These are phyloP conservation scores for Bubo scandiacus DNA, from an alignment of 2,113 vertebrate species.

Conservation along the genomic window DNA sequence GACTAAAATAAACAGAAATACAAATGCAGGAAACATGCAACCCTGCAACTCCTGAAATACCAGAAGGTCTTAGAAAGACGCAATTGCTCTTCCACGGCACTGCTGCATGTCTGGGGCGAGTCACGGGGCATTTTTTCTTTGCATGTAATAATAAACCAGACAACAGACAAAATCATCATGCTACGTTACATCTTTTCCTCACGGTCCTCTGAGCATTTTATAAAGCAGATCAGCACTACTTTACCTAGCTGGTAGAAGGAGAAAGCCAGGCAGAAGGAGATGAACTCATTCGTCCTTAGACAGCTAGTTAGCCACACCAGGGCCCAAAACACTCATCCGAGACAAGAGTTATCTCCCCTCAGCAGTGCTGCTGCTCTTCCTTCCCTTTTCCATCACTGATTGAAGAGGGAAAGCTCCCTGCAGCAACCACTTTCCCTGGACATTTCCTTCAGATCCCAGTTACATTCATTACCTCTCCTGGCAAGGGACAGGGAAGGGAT, in stretches of 20 bases:
- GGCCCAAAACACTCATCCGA: accelerated
- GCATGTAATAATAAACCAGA: accelerated
- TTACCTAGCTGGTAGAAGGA: background rate
- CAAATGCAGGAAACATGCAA: background rate
- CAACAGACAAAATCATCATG: background rate
- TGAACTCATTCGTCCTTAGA: background rate
- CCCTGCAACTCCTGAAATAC: background rate
- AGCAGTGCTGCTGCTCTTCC: background rate
- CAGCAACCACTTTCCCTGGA: background rate
- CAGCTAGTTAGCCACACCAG: background rate
- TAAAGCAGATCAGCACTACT: background rate
- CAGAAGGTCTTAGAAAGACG: background rate
- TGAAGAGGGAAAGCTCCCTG: background rate
- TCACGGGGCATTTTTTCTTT: background rate
- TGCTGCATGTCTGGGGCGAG: accelerated
- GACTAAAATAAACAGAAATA: background rate
- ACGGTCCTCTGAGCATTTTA: background rate
- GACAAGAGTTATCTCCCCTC: background rate
- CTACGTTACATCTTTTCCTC: background rate
- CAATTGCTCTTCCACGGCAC: accelerated
- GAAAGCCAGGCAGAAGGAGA: background rate
- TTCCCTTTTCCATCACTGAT: background rate
- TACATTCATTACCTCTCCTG: background rate
- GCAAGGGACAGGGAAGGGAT: background rate
- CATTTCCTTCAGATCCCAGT: background rate